Percentiles rank a stretch among this genome's conserved stretches.
These are phyloP conservation scores for Drosophila eohydei DNA, from an alignment of 2,888 invertebrate species.

Conservation along the genomic window DNA sequence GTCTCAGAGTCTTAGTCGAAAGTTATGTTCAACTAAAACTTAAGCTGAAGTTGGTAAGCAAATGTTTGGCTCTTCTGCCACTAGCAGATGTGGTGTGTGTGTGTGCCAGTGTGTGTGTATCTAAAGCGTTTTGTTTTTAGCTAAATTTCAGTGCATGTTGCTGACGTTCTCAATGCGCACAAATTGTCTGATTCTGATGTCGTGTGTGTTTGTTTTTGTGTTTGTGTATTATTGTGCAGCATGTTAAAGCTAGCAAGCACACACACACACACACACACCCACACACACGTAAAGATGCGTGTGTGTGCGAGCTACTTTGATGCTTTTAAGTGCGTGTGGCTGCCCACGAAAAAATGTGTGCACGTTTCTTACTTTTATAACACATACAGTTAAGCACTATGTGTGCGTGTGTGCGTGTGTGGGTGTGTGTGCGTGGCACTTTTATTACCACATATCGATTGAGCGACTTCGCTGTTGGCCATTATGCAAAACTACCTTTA, in stretches of 20 bases:
- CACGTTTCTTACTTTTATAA: slow-evolving; percentile 25
- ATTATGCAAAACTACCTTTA: slow-evolving; percentile 40
- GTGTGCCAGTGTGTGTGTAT: background rate
- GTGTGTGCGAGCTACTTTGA: slow-evolving; percentile 14
- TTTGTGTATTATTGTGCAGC: background rate
- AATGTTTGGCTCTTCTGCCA: slow-evolving; percentile 3
- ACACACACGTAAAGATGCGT: background rate
- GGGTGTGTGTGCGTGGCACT: slow-evolving; percentile 19
- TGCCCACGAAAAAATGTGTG: slow-evolving; percentile 26
- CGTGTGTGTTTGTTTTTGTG: background rate
- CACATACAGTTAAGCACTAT: slow-evolving; percentile 7
- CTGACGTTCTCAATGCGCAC: slow-evolving; percentile 32
- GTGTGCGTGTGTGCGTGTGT: background rate
- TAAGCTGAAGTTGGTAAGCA: slow-evolving; percentile 4
- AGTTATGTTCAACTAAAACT: slow-evolving; percentile 3
- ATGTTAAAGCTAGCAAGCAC: background rate
- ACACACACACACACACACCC: background rate
- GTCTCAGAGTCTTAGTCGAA: background rate
- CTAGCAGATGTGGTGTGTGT: background rate
- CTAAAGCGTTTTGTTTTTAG: background rate
- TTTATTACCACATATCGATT: slow-evolving; percentile 35
- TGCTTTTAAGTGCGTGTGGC: slow-evolving; percentile 31
- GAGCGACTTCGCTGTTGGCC: slow-evolving; percentile 15
- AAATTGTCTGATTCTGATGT: slow-evolving; percentile 23
- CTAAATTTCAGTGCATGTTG: slow-evolving; percentile 20